Evolutionary conservation across 2,113 vertebrate species (phyloP).

Genomic region (Rhinoptilus africanus): DNA sequence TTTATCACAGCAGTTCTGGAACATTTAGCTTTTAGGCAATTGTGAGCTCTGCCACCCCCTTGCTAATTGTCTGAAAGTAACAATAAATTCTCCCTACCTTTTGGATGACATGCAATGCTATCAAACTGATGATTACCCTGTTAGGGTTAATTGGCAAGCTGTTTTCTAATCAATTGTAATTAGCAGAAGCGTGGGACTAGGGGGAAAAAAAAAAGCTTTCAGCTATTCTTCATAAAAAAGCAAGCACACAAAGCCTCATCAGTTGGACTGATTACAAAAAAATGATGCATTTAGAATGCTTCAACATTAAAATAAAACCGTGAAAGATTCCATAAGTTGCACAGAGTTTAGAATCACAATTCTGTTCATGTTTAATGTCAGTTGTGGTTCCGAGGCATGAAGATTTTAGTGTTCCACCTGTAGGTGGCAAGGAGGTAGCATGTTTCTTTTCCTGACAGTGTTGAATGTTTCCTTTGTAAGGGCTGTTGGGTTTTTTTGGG

Average conservation of each 20-base stretch:
- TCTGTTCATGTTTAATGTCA: neutral
- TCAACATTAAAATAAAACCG: neutral
- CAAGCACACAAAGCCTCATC: neutral
- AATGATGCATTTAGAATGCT: neutral
- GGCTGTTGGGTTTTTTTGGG: neutral
- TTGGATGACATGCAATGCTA: neutral
- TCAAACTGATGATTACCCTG: neutral
- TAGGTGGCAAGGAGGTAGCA: neutral
- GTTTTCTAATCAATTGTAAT: slow-evolving; percentile 7
- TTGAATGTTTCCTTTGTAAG: neutral
- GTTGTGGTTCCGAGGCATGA: neutral
- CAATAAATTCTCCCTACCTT: neutral
- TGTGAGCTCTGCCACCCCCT: neutral
- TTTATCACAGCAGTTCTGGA: neutral
- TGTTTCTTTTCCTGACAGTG: neutral
- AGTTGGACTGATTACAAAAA: neutral
- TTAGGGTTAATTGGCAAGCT: neutral
- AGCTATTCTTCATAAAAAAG: neutral
- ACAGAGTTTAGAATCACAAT: neutral
- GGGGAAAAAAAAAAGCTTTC: neutral
- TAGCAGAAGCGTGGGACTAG: neutral
- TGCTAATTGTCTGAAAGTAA: slow-evolving; percentile 22
- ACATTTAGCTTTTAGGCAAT: neutral
- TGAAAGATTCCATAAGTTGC: neutral
- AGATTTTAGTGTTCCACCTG: neutral